Evolutionary conservation across 2,888 invertebrate genomes (phyloP).

Genomic region (Ethmia dodecea): DNA sequence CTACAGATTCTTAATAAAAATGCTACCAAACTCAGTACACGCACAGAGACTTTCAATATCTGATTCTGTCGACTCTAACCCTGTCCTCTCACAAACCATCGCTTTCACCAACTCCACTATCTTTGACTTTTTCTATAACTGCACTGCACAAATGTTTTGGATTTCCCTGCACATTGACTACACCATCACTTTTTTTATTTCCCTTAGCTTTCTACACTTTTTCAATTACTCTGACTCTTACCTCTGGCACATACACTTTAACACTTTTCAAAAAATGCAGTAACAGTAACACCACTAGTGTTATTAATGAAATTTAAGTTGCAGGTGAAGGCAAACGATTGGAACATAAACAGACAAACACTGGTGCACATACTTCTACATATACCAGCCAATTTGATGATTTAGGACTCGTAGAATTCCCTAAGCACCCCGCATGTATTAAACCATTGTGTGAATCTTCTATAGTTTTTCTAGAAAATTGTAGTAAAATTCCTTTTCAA

Average conservation of each 20-base stretch:
- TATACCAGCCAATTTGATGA: conserved; percentile 68
- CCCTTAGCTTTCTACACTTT: conserved; percentile 35
- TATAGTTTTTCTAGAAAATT: conserved; percentile 14
- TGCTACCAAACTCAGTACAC: no score
- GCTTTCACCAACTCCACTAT: conserved; percentile 39
- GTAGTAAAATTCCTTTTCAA: background rate
- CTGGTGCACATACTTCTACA: conserved; percentile 75
- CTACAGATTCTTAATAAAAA: no score
- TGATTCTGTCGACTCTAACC: background rate
- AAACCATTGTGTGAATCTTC: conserved; percentile 41
- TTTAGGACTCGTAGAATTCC: conserved; percentile 43
- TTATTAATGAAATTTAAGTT: conserved; percentile 28
- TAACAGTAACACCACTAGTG: conserved; percentile 49
- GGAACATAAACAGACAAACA: conserved; percentile 40
- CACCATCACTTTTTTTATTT: conserved; percentile 47
- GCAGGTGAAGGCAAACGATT: conserved; percentile 37
- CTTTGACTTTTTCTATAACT: conserved; percentile 58
- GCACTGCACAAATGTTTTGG: conserved; percentile 70
- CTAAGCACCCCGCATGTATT: conserved; percentile 62
- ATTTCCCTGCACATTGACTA: conserved; percentile 33
- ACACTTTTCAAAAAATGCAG: conserved; percentile 45
- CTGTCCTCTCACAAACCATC: conserved; percentile 49
- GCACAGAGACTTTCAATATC: no score
- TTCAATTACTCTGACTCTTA: background rate
- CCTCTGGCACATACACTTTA: conserved; percentile 2